These are phyloP conservation scores for Bellardia bayeri DNA, from an alignment of 2,888 invertebrate species.

Conservation along the genomic window DNA sequence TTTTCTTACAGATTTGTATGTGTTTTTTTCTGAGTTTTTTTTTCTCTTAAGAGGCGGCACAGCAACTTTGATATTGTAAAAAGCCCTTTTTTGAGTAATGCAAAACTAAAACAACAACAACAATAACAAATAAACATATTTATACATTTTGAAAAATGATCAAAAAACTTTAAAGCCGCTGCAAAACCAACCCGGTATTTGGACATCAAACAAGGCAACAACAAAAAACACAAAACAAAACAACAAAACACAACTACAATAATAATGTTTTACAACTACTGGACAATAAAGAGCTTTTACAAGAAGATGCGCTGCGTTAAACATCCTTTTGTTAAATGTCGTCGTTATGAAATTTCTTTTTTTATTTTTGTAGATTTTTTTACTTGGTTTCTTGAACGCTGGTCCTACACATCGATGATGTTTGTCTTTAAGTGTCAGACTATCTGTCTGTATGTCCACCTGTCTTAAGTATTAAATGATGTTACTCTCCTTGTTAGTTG, in stretches of 20 bases:
- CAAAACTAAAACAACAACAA: constrained; percentile 58
- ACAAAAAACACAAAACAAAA: constrained; percentile 22
- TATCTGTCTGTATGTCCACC: constrained; percentile 73
- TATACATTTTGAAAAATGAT: constrained; percentile 74
- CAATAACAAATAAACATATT: constrained; percentile 65
- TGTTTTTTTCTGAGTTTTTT: constrained; percentile 2
- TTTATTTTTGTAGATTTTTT: constrained; percentile 34
- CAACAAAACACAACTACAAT: constrained; percentile 36
- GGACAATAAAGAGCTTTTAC: constrained; percentile 65
- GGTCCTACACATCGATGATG: constrained; percentile 68
- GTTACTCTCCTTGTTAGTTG: constrained; percentile 38
- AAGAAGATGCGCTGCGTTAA: constrained; percentile 56
- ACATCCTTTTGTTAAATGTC: constrained; percentile 71
- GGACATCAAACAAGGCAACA: constrained; percentile 65
- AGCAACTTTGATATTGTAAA: constrained; percentile 70
- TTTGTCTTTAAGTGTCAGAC: constrained; percentile 74
- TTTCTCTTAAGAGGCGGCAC: constrained; percentile 60
- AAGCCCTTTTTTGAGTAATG: constrained; percentile 73
- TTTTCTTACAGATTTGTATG: constrained; percentile 27
- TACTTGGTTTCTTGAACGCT: background rate
- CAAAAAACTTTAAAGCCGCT: constrained; percentile 75
- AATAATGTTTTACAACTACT: constrained; percentile 73
- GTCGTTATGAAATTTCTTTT: constrained; percentile 57
- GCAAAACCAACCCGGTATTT: constrained; percentile 48
- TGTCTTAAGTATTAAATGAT: constrained; percentile 74